Evolutionary conservation across 2,113 vertebrate genomes (phyloP).

Genomic region (Oreotrochilus melanogaster): DNA sequence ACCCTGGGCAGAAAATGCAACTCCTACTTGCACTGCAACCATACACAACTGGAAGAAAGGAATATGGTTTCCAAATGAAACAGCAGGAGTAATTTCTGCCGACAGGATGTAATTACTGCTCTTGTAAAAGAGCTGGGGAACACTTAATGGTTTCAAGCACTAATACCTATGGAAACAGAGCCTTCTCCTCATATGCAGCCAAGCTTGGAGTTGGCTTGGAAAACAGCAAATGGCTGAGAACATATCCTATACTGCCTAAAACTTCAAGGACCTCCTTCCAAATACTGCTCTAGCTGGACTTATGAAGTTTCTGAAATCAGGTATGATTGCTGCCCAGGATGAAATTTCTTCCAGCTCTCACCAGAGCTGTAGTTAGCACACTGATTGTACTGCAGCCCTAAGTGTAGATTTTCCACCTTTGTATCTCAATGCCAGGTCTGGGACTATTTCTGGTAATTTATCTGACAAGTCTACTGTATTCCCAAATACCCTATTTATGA

Average conservation of each 20-base stretch:
- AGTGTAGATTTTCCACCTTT: neutral
- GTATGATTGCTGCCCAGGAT: neutral
- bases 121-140: conserved; percentile 57
- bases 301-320: neutral
- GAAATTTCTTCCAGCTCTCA: neutral
- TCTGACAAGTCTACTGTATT: neutral
- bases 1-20: neutral
- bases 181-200: conserved; percentile 3
- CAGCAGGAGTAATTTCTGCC: conserved; percentile 12
- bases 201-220: neutral
- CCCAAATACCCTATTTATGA: neutral
- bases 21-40: neutral
- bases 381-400: neutral
- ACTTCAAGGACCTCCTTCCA: conserved; percentile 10
- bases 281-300: neutral
- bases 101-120: conserved; percentile 51
- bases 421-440: neutral
- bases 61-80: conserved; percentile 56
- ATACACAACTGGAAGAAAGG: conserved; percentile 23
- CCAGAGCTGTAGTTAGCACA: neutral
- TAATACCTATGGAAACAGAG: conserved; percentile 55
- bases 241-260: conserved; percentile 1
- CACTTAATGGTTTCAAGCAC: conserved; percentile 22
- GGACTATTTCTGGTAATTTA: neutral
- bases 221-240: neutral